phyloP scores from a whole-genome alignment of 2,888 invertebrate species.

The Orchesella flavescens region DNA sequence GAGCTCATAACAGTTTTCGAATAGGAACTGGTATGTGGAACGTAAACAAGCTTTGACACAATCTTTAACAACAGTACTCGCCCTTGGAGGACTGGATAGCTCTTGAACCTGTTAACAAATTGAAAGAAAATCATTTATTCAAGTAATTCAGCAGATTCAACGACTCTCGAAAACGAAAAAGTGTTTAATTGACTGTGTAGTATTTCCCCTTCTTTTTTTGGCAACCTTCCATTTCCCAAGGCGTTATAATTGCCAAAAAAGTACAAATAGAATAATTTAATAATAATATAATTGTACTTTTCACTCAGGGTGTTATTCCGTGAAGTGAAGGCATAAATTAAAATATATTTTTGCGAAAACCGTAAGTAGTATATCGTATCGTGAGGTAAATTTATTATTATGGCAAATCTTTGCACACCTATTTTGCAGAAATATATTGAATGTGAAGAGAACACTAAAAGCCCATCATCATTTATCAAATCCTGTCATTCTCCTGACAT shows the following conservation, averaged over 20 bases:
- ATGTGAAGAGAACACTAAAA: slow-evolving; percentile 11
- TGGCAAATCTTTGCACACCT: neutral
- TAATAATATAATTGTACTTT: slow-evolving; percentile 36
- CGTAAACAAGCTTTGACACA: slow-evolving; percentile 99
- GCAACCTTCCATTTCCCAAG: neutral
- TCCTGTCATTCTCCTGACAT: slow-evolving; percentile 53
- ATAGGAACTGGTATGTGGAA: slow-evolving; percentile 99
- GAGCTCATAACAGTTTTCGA: slow-evolving; percentile 98
- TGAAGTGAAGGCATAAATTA: neutral
- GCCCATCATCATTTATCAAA: slow-evolving; percentile 59
- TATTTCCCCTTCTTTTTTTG: neutral
- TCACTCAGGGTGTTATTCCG: slow-evolving; percentile 34
- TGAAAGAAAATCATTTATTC: slow-evolving; percentile 13
- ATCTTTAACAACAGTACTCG: slow-evolving; percentile 98
- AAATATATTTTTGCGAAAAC: neutral
- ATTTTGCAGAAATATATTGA: slow-evolving; percentile 17
- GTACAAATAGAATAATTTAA: slow-evolving; percentile 18
- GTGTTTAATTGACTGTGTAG: neutral
- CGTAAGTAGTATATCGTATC: no score
- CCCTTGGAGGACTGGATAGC: slow-evolving; percentile 96
- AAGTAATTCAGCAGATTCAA: neutral
- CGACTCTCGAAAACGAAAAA: neutral
- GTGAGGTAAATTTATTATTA: no score
- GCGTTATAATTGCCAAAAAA: neutral
- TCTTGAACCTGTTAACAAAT: slow-evolving; percentile 87